Percentiles rank a stretch among this genome's conserved stretches.
Evolutionary conservation across 2,888 invertebrate genomes (phyloP).

Genomic region (Physocephala rufipes): DNA sequence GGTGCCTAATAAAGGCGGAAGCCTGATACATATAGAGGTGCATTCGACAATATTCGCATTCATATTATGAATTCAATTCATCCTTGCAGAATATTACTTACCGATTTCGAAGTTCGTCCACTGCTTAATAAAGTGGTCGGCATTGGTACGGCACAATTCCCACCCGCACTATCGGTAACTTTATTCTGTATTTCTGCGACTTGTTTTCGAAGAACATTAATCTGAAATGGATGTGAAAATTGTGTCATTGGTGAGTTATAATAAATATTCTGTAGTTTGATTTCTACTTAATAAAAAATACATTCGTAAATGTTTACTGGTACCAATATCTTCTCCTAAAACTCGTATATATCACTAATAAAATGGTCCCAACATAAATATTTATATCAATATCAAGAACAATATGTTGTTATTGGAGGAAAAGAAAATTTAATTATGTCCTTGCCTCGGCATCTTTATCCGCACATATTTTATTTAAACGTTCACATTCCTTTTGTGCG

Average conservation of each 20-base stretch:
- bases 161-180: conserved; percentile 51
- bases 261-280: background rate
- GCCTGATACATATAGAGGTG: too few species aligned
- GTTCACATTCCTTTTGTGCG: conserved; percentile 64
- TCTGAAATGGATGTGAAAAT: conserved; percentile 54
- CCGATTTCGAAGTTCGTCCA: conserved; percentile 55
- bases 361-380: too few species aligned
- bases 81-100: conserved; percentile 47
- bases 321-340: background rate
- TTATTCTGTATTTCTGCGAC: conserved; percentile 61
- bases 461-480: conserved; percentile 70
- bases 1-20: too few species aligned
- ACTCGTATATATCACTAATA: too few species aligned
- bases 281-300: background rate
- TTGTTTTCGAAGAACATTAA: conserved; percentile 62
- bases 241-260: too few species aligned
- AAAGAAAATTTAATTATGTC: too few species aligned
- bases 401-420: too few species aligned
- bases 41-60: too few species aligned
- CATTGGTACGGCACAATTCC: conserved; percentile 30
- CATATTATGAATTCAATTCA: too few species aligned
- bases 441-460: conserved; percentile 73
- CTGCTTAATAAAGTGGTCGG: conserved; percentile 37
- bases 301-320: background rate
- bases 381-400: background rate